Base-by-base conservation (phyloP, 2,113 vertebrate genomes). In the Anolis carolinensis region DNA sequence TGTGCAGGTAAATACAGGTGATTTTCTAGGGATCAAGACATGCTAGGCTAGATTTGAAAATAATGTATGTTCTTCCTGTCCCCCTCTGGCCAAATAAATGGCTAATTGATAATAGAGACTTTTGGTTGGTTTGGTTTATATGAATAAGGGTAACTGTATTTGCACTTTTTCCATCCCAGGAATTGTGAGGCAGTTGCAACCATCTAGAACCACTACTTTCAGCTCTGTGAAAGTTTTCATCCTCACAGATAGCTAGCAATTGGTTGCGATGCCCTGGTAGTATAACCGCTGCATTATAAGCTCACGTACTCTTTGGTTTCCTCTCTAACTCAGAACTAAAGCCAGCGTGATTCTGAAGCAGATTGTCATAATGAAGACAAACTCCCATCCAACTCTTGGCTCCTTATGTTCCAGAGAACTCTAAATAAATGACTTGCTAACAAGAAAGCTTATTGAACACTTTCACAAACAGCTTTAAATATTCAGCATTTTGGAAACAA, bases 1-100 rank as follows among this genome's bases (percentile, higher is more conserved):
- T 87, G 55, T 32, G 88, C 88, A 87, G 92, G 87, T 93, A 84
- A 85, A 32, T 80, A 67, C 81, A 87, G 79, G 82, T 81, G 71
- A 79, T 70, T 0, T 81, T 52, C 20, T 67, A 55, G 72, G 82
- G 76, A 32, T 75, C 9, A 32, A 76, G 59, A 59, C 72, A 84
- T 18, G 20, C 27, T 32, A 75, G 84, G 67, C 87, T 25, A 70
- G 76, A 48, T 86, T 86, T 74, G 48, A 39, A 71, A 84, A 76
- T 32, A 81, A 80, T 86, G 82, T 67, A 16, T 16, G 16, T 79
- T 88, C 63, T 89, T 89, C 52, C 52, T 44, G 39, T 44, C 90
- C 70, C 86, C 52, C 52, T 18, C 18, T 55, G 18, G 18, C 44
- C 18, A 32, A 73, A 85, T 21, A 84, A 39, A 32, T 48, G 73